phyloP scores from a whole-genome alignment of 2,113 vertebrate genomes.

The Lamprologus lemairii region DNA sequence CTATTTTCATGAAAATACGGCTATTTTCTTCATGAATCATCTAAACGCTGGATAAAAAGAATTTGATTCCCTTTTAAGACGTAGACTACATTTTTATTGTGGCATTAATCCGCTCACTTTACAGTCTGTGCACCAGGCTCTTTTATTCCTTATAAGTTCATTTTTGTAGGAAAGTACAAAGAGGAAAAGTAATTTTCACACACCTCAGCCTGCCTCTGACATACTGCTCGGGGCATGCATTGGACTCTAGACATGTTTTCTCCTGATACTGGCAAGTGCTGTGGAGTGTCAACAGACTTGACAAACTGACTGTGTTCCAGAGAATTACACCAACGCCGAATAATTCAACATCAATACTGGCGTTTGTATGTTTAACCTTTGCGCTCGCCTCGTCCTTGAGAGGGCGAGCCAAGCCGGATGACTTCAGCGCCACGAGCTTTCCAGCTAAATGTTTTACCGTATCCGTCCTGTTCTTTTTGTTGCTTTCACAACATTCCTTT shows the following conservation, averaged over 20 bases:
- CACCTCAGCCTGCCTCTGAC: not conserved
- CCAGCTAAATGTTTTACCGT: not conserved
- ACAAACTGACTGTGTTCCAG: constrained; percentile 43
- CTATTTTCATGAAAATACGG: not conserved
- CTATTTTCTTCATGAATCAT: not conserved
- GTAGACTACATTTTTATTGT: not conserved
- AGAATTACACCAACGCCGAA: constrained; percentile 44
- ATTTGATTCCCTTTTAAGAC: not conserved
- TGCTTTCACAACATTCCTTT: not conserved
- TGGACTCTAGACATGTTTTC: not conserved
- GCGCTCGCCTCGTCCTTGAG: not conserved
- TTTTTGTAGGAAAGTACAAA: not conserved
- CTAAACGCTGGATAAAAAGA: not conserved
- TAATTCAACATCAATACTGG: not conserved
- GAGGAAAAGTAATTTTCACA: not conserved
- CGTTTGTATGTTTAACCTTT: constrained; percentile 22
- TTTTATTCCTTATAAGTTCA: constrained; percentile 32
- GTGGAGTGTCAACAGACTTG: not conserved
- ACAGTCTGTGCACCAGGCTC: not conserved
- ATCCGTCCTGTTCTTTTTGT: not conserved
- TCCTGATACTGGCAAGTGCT: not conserved
- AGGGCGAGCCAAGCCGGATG: constrained; percentile 15
- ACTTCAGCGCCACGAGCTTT: constrained; percentile 33
- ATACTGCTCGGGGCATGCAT: not conserved
- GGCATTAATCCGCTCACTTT: not conserved